A percentile compares a stretch with the other conserved stretches of the same genome.
Evolutionary conservation across 30 jellyfish, hydroid and myxozoan genomes (phyloP).

Genomic region (Hydra vulgaris): DNA sequence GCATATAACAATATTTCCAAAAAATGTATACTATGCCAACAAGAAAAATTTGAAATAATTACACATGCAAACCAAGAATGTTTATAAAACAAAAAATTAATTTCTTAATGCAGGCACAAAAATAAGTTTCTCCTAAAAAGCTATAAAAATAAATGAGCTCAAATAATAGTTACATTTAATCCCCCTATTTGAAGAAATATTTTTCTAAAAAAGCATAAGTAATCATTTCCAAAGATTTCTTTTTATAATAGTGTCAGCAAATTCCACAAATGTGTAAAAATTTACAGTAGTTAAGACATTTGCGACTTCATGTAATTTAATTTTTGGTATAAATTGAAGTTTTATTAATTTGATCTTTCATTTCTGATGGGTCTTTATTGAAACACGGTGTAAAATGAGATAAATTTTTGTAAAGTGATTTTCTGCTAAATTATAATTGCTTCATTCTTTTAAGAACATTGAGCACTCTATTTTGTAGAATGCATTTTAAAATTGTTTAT

Average conservation of each 20-base stretch:
- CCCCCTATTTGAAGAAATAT: neutral
- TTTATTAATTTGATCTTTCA: neutral
- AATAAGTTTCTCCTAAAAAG: neutral
- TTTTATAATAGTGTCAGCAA: neutral
- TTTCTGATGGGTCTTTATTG: neutral
- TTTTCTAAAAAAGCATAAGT: neutral
- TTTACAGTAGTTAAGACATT: neutral
- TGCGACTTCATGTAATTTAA: neutral
- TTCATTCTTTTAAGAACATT: neutral
- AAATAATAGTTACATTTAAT: neutral
- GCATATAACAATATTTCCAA: neutral
- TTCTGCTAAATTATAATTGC: neutral
- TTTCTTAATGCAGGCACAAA: neutral
- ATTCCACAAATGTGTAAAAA: neutral
- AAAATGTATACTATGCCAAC: neutral
- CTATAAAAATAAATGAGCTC: neutral
- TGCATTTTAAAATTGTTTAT: neutral
- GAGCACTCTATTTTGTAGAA: neutral
- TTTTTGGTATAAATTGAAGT: neutral
- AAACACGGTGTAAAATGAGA: neutral
- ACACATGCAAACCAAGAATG: neutral
- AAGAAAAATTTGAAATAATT: neutral
- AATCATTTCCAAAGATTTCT: neutral
- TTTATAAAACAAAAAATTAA: neutral
- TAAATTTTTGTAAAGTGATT: neutral